A percentile compares a stretch with the other conserved stretches of the same genome.
These are phyloP conservation scores for Coreoperca whiteheadi DNA, from an alignment of 2,113 vertebrate species.

Conservation along the genomic window DNA sequence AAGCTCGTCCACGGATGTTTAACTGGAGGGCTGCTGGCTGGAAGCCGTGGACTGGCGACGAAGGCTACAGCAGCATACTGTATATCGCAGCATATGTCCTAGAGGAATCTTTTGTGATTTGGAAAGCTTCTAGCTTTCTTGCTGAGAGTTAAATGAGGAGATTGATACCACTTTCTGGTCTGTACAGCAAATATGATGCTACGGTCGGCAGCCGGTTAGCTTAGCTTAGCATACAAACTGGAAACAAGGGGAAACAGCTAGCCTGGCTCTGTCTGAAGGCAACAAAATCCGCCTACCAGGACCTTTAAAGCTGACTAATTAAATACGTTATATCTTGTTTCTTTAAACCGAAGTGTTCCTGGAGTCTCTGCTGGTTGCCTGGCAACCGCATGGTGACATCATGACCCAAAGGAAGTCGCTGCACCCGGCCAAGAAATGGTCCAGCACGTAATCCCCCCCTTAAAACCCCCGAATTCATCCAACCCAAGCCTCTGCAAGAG, in stretches of 20 bases:
- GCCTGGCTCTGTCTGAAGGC: not conserved
- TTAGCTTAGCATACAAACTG: not conserved
- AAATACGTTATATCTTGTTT: not conserved
- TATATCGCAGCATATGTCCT: not conserved
- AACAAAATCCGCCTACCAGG: not conserved
- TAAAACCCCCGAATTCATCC: not conserved
- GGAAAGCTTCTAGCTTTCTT: too few relatives aligned
- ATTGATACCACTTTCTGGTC: not conserved
- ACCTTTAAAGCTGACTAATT: not conserved
- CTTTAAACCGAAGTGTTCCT: not conserved
- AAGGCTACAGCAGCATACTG: not conserved
- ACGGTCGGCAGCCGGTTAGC: not conserved
- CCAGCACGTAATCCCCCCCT: not conserved
- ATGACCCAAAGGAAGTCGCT: not conserved
- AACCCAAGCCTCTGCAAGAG: not conserved
- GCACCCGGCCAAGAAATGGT: not conserved
- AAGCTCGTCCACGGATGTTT: not conserved
- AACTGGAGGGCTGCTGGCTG: too few relatives aligned
- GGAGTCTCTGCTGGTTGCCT: not conserved
- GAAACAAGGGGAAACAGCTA: not conserved
- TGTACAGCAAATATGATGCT: not conserved
- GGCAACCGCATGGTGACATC: not conserved
- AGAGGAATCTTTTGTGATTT: not conserved
- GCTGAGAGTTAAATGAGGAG: not conserved
- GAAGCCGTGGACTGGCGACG: not conserved